Conservation (phyloP, 2,113 vertebrate species). For the Brevimyrus niger region DNA sequence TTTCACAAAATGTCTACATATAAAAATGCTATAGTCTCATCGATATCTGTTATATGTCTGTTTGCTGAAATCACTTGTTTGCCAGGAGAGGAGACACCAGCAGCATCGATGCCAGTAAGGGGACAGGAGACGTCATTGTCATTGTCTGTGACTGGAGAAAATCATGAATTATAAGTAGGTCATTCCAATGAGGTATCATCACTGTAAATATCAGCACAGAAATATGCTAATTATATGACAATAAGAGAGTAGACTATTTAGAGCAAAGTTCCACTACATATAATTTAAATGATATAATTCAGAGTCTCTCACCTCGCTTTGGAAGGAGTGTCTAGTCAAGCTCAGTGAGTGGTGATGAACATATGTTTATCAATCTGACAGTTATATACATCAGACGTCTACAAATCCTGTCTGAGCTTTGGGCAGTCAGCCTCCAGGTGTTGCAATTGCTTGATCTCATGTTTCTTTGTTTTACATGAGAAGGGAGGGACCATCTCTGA, state of each 20-base stretch:
- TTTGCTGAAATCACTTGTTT: not conserved
- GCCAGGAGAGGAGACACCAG: not conserved
- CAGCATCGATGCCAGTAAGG: not conserved
- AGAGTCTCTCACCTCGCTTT: not conserved
- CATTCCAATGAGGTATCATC: not conserved
- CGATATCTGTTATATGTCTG: not conserved
- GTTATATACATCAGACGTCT: not conserved
- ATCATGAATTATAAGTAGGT: not conserved
- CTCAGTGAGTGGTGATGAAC: not conserved
- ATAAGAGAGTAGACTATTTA: not conserved
- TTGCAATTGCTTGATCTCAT: not conserved
- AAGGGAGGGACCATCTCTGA: not conserved
- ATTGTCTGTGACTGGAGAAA: not conserved
- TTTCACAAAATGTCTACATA: not conserved
- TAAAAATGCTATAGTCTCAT: not conserved
- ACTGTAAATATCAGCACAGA: not conserved
- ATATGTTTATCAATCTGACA: not conserved
- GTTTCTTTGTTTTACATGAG: not conserved
- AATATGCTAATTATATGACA: not conserved
- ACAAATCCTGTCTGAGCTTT: not conserved
- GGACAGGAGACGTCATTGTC: not conserved
- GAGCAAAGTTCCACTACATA: not conserved
- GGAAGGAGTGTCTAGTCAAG: not conserved
- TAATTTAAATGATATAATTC: not conserved
- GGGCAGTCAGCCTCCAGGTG: not conserved